Evolutionary conservation across 2,888 invertebrate species (phyloP), one percentile per base, ranked within the genome.

Genomic region (Acrobasis consociella): DNA sequence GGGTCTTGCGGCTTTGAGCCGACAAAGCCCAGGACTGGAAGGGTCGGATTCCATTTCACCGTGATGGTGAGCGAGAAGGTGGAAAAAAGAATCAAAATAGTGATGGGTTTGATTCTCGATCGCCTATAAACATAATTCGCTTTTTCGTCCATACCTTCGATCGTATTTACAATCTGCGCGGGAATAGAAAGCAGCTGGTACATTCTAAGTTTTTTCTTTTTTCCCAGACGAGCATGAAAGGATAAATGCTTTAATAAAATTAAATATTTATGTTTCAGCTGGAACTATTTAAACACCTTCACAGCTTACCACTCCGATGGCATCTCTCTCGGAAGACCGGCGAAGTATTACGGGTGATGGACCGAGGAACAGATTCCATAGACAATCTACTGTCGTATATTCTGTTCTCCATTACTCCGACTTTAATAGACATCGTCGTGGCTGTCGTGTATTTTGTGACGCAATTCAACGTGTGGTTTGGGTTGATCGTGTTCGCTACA

Each of bases 261-360:
- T 5, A 31, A 64, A 56, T 50, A 39, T 58, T 62, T 73, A 62
- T 72, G 67, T 91, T 93, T 67, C 86, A 95, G 95, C 94, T 98
- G 65, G 96, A 96, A 80, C 89, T 98, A 42, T 98, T 97, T 85
- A 93, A 95, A 55, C 99, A 99, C 86, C 93, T 99, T 15, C 99
- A 99, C 85, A 94, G 95, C 64, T 87, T 99, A 62, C 98, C 99
- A 5, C 93, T 99, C 58, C 94, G 97, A 31, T 99, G 99, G 99
- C 99, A 99, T 87, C 90, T 99, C 46, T 94, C 96, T 1, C 93
- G 99, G 11, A 99, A 99, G 92, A 99, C 99, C 0, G 99, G 99
- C 1, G 99, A 99, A 92, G 98, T 99, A 0, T 91, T 99, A 1
- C 93, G 99, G 46, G 96, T 99, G 0, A 99, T 99, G 97, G 99